phyloP scores from a whole-genome alignment of 2,113 vertebrate species.

The Gambusia holbrooki region DNA sequence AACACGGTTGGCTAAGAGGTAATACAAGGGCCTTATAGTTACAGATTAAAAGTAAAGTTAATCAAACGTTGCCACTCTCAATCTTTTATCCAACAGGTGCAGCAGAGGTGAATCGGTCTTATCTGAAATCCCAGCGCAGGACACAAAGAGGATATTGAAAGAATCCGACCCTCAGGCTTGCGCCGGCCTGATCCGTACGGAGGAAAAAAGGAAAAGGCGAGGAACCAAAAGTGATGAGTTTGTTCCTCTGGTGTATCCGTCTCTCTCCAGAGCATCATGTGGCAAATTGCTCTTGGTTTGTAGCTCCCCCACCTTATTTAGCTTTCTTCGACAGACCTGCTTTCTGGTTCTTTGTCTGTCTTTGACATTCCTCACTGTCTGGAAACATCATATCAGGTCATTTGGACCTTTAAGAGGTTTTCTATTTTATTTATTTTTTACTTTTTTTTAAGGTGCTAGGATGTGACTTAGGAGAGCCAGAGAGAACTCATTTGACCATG shows the following conservation, averaged over 20 bases:
- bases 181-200: slow-evolving; percentile 56
- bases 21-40: background rate
- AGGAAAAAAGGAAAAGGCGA: background rate
- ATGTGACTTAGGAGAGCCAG: slow-evolving; percentile 44
- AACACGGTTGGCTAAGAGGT: slow-evolving; percentile 21
- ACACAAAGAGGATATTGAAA: slow-evolving; percentile 52
- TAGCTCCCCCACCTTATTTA: slow-evolving; percentile 11
- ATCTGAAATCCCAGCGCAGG: slow-evolving; percentile 47
- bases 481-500: slow-evolving; percentile 54
- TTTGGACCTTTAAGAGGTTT: slow-evolving; percentile 8
- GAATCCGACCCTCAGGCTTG: slow-evolving; percentile 51
- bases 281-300: slow-evolving; percentile 56
- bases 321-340: slow-evolving; percentile 21
- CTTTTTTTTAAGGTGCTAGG: slow-evolving; percentile 28
- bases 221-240: slow-evolving; percentile 36
- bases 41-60: slow-evolving; percentile 23
- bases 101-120: slow-evolving; percentile 27
- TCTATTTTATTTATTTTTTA: no score
- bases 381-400: background rate
- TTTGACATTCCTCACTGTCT: background rate
- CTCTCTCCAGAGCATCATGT: slow-evolving; percentile 54
- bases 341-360: slow-evolving; percentile 17
- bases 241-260: slow-evolving; percentile 49
- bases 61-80: slow-evolving; percentile 2
- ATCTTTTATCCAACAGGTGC: slow-evolving; percentile 12